phyloP scores from a whole-genome alignment of 2,113 vertebrate genomes.

The Ploceus nigricollis region DNA sequence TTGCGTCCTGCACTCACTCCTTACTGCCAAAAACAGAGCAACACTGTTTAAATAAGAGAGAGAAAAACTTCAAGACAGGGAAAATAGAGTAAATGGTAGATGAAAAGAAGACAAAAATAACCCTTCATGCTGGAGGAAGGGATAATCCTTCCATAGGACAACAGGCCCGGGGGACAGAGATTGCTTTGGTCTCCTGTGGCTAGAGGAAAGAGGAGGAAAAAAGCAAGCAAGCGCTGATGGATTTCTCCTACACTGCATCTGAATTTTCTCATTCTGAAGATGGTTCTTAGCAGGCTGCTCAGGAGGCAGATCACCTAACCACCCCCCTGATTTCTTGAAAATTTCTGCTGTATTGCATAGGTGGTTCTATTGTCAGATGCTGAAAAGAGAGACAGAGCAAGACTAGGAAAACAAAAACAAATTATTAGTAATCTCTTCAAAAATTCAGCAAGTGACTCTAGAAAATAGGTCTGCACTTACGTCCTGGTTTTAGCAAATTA shows the following conservation, averaged over 20 bases:
- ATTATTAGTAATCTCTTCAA: background rate
- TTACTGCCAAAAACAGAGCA: background rate
- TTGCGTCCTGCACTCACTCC: background rate
- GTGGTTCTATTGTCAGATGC: constrained; percentile 35
- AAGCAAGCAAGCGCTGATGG: background rate
- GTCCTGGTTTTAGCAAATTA: background rate
- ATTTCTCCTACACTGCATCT: background rate
- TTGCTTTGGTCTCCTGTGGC: background rate
- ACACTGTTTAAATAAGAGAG: background rate
- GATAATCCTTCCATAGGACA: background rate
- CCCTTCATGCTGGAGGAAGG: background rate
- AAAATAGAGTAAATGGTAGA: background rate
- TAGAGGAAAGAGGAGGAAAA: background rate
- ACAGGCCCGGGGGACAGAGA: background rate
- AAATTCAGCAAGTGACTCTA: background rate
- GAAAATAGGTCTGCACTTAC: background rate
- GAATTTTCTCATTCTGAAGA: constrained; percentile 9
- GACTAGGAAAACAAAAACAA: background rate
- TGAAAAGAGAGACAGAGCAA: background rate
- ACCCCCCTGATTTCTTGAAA: background rate
- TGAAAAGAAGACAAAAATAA: background rate
- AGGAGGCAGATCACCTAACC: background rate
- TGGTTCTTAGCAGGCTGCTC: background rate
- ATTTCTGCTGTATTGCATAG: background rate
- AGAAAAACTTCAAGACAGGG: background rate